Evolutionary conservation across 2,113 vertebrate species (phyloP), one percentile per base, ranked within the genome.

Genomic region (Macquaria ambigua): DNA sequence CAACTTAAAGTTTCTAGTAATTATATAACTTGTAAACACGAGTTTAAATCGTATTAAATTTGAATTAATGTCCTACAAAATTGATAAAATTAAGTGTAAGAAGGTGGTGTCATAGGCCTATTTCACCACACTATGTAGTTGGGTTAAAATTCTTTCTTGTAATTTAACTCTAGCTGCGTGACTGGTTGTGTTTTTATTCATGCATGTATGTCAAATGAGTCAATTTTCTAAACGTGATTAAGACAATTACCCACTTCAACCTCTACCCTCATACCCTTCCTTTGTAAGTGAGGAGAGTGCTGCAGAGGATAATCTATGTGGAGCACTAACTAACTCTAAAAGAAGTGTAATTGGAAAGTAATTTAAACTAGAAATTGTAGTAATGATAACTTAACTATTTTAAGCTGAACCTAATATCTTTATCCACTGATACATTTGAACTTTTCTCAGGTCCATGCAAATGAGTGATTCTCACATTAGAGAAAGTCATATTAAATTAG

Each of bases 181-280:
- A 25, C 11, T 61, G 46, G 46, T 16, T 0, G 18, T 58, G 46
- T 52, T 68, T 46, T 31, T 83, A 37, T 55, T 64, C 10, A 48
- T 39, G 14, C 46, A 58, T 31, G 9, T 58, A 20, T 63, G 34
- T 43, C 7, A 77, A 62, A 71, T 81, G 39, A 83, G 77, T 91
- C 70, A 74, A 11, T 52, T 66, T 56, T 39, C 48, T 53, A 53
- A 63, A 77, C 55, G 31, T 83, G 77, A 83, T 61, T 37, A 73
- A 64, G 34, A 46, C 28, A 74, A 39, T 61, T 48, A 41, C 31
- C 18, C 23, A 68, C 63, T 34, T 34, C 34, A 34, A 34, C 34
- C 34, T 3, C 2, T 34, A 5, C 34, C 34, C 34, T 34, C 34
- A 34, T 34, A 34, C 34, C 34, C 34, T 34, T 34, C 3, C 34